Percentiles rank a stretch among this genome's conserved stretches.
phyloP scores from a whole-genome alignment of 2,797 vertebrate genomes.

The Garrulus glandarius region DNA sequence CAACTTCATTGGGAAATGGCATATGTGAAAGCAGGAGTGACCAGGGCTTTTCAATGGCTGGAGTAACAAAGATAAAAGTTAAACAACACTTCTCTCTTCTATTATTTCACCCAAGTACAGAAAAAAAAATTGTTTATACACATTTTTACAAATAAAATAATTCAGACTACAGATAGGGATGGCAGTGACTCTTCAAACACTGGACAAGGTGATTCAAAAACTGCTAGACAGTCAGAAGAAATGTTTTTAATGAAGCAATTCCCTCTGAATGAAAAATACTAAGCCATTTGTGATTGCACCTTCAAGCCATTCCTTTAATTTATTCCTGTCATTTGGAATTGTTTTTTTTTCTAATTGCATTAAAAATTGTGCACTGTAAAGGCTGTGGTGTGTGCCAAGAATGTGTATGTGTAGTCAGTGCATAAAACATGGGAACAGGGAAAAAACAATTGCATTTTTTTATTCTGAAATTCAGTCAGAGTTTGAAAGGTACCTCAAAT shows the following conservation, averaged over 20 bases:
- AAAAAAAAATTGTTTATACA: background rate
- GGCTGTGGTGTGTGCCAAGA: background rate
- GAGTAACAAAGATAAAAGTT: background rate
- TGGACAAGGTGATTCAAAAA: background rate
- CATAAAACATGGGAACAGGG: background rate
- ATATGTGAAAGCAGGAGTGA: background rate
- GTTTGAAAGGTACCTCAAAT: background rate
- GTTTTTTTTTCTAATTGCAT: slow-evolving; percentile 44
- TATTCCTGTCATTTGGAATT: slow-evolving; percentile 13
- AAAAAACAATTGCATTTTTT: slow-evolving; percentile 16
- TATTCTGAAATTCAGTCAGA: background rate
- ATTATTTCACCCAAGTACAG: background rate
- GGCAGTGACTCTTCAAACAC: background rate
- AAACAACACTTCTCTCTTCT: background rate
- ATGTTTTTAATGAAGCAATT: background rate
- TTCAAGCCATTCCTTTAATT: slow-evolving; percentile 3
- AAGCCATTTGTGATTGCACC: background rate
- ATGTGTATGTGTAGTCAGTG: background rate
- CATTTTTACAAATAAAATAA: background rate
- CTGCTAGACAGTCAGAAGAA: background rate
- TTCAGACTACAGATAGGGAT: background rate
- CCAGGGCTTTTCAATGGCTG: background rate
- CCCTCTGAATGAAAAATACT: background rate
- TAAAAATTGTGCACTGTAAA: slow-evolving; percentile 6
- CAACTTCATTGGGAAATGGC: background rate